These are phyloP conservation scores for Anguilla anguilla DNA, from an alignment of 2,797 vertebrate species.

Conservation along the genomic window DNA sequence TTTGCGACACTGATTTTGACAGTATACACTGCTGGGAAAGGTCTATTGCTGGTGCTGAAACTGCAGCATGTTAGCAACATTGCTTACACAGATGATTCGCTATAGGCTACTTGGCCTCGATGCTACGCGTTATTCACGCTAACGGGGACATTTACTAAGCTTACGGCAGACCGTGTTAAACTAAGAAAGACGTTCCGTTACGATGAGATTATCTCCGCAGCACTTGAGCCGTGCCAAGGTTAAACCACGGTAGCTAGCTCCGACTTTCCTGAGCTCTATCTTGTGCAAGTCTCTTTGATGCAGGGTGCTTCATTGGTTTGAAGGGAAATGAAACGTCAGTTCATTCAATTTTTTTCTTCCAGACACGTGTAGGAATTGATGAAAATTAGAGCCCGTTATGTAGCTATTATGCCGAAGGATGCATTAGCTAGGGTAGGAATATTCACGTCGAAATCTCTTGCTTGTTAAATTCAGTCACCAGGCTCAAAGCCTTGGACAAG, in stretches of 20 bases:
- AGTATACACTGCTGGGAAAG: not conserved
- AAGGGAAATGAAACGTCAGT: not conserved
- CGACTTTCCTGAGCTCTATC: not conserved
- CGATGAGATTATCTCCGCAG: conserved; percentile 3
- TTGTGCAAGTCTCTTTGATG: not conserved
- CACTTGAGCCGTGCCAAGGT: conserved; percentile 4
- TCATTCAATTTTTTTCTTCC: not conserved
- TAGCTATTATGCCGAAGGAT: not conserved
- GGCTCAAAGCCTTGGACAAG: not conserved
- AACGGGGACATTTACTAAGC: not conserved
- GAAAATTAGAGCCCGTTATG: not conserved
- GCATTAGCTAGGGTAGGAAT: not conserved
- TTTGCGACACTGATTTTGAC: not conserved
- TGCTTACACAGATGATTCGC: not conserved
- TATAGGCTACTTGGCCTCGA: not conserved
- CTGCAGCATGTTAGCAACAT: not conserved
- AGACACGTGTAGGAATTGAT: not conserved
- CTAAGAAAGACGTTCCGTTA: not conserved
- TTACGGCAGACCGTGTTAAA: not conserved
- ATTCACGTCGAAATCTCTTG: not conserved
- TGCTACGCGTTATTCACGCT: not conserved
- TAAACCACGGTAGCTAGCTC: not conserved
- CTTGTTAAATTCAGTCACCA: not conserved
- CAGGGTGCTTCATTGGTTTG: not conserved
- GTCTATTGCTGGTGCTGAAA: not conserved